These are phyloP conservation scores for Harlomillsia oculata DNA, from an alignment of 1,140 invertebrate species.

Conservation along the genomic window DNA sequence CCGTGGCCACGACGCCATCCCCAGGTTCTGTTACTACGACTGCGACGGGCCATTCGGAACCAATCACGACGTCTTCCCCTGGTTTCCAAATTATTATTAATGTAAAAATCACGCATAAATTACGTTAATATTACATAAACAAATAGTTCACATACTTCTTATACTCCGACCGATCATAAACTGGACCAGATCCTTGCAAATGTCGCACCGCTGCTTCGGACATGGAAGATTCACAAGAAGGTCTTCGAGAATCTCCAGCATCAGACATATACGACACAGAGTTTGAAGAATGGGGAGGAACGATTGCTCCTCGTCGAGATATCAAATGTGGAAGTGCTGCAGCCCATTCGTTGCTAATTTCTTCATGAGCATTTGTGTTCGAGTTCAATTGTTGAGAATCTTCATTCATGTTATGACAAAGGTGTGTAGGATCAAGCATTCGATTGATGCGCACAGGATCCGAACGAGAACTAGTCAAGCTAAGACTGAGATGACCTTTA, in stretches of 20 bases:
- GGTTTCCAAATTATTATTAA: neutral
- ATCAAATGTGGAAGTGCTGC: constrained; percentile 77
- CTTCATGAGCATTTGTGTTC: constrained; percentile 40
- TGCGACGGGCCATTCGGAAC: constrained; percentile 17
- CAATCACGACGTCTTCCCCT: neutral
- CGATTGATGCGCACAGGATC: constrained; percentile 65
- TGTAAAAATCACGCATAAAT: neutral
- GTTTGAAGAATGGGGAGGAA: constrained; percentile 28
- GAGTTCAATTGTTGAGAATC: constrained; percentile 36
- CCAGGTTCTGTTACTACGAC: constrained; percentile 8
- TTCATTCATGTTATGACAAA: constrained; percentile 33
- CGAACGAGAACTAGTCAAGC: constrained; percentile 69
- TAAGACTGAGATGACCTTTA: constrained; percentile 68
- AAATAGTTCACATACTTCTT: constrained; percentile 3
- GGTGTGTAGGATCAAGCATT: constrained; percentile 30
- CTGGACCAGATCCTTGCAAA: constrained; percentile 4
- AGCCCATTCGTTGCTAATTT: constrained; percentile 73
- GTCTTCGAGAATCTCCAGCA: constrained; percentile 14
- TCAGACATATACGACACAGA: constrained; percentile 36
- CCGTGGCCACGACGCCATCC: constrained; percentile 3
- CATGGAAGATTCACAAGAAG: constrained; percentile 21
- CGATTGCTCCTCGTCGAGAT: constrained; percentile 64
- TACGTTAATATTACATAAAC: neutral
- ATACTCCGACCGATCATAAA: neutral
- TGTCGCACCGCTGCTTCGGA: constrained; percentile 10